Conservation (phyloP, 92 coral and sea anemone species). For the Metridium senile region DNA sequence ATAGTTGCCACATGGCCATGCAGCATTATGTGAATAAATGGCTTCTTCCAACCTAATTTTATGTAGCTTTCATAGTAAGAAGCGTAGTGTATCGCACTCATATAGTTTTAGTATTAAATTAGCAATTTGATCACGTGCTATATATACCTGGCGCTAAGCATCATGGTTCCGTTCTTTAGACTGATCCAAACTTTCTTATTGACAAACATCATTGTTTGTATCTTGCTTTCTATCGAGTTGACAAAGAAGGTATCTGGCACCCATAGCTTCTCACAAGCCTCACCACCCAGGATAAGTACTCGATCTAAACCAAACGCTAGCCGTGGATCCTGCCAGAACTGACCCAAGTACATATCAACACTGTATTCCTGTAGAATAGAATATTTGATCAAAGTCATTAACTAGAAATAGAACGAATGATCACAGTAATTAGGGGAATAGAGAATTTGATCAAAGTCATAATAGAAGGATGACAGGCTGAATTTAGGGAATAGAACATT, state of each 20-base stretch:
- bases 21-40: no score
- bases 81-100: no score
- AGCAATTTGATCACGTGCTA: no score
- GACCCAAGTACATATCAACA: slow-evolving; percentile 94
- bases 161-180: slow-evolving; percentile 81
- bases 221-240: slow-evolving; percentile 88
- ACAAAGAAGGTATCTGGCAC: slow-evolving; percentile 94
- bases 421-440: background rate
- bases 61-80: no score
- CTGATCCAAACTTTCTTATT: slow-evolving; percentile 94
- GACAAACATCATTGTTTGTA: slow-evolving; percentile 83
- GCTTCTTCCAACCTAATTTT: no score
- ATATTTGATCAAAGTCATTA: slow-evolving; percentile 1
- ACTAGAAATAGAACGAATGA: background rate
- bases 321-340: slow-evolving; percentile 96
- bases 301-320: slow-evolving; percentile 90
- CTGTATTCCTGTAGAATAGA: slow-evolving; percentile 70
- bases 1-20: no score
- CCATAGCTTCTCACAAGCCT: slow-evolving; percentile 85
- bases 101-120: no score
- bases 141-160: slow-evolving; percentile 96
- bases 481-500: background rate
- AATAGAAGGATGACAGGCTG: background rate
- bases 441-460: background rate
- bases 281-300: slow-evolving; percentile 87